phyloP scores from a whole-genome alignment of 35 echinoderm and acorn worm species.

The Anneissia japonica region DNA sequence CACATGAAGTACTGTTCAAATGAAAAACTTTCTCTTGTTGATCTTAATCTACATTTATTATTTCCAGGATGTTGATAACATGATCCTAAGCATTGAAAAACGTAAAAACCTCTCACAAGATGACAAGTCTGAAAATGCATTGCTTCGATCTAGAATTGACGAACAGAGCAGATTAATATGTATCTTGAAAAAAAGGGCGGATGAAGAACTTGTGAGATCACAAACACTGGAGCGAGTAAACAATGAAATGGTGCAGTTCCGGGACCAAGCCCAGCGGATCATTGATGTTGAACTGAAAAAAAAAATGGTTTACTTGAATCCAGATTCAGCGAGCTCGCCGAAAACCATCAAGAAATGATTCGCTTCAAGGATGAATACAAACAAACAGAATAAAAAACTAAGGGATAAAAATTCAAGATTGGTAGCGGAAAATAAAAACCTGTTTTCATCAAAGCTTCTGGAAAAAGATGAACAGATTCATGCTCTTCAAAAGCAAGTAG shows the following conservation, averaged over 20 bases:
- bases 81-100: slow-evolving; percentile 83
- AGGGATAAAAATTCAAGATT: slow-evolving; percentile 61
- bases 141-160: slow-evolving; percentile 88
- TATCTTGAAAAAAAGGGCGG: slow-evolving; percentile 75
- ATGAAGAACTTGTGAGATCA: slow-evolving; percentile 49
- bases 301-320: slow-evolving; percentile 54
- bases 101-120: slow-evolving; percentile 65
- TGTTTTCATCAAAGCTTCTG: slow-evolving; percentile 69
- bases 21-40: too few species aligned
- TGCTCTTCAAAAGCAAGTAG: slow-evolving; percentile 52
- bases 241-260: slow-evolving; percentile 75
- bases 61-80: slow-evolving; percentile 74
- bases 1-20: too few species aligned
- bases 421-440: slow-evolving; percentile 50
- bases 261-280: slow-evolving; percentile 74
- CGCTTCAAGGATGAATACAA: slow-evolving; percentile 98
- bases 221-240: slow-evolving; percentile 77
- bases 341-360: slow-evolving; percentile 95
- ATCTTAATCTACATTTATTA: neutral
- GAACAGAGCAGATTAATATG: slow-evolving; percentile 92
- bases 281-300: slow-evolving; percentile 69
- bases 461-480: slow-evolving; percentile 63
- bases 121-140: slow-evolving; percentile 82
- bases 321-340: slow-evolving; percentile 88
- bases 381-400: slow-evolving; percentile 70